Evolutionary conservation across 1,140 invertebrate genomes (phyloP).

Genomic region (Drosophila triauraria): DNA sequence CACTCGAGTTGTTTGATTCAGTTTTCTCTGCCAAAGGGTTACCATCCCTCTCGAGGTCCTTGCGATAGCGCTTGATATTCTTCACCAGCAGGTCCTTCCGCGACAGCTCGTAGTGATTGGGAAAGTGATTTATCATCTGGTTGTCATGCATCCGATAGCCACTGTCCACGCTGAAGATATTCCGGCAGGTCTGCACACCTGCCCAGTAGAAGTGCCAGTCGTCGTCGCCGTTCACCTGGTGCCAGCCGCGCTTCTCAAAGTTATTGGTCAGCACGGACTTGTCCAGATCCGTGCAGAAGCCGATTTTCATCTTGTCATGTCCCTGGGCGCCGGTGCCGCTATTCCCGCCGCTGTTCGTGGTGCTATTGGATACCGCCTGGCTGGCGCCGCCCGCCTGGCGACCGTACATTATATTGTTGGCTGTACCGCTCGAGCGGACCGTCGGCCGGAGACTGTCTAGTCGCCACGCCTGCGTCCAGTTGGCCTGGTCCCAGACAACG

Average conservation of each 20-base stretch:
- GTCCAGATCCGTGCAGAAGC: slow-evolving; percentile 96
- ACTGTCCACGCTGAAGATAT: slow-evolving; percentile 96
- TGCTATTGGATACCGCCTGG: slow-evolving; percentile 5
- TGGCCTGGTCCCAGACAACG: slow-evolving; percentile 28
- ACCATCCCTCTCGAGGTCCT: slow-evolving; percentile 95
- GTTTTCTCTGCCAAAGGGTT: slow-evolving; percentile 92
- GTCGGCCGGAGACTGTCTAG: slow-evolving; percentile 55
- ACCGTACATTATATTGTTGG: slow-evolving; percentile 57
- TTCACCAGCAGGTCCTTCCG: slow-evolving; percentile 97
- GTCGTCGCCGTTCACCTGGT: slow-evolving; percentile 95
- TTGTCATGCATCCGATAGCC: slow-evolving; percentile 96
- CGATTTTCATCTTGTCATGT: slow-evolving; percentile 87
- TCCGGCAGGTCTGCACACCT: slow-evolving; percentile 94
- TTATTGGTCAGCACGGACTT: slow-evolving; percentile 98
- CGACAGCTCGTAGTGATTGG: slow-evolving; percentile 97
- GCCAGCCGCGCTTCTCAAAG: slow-evolving; percentile 97
- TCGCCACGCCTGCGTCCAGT: slow-evolving; percentile 57
- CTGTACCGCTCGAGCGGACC: slow-evolving; percentile 38
- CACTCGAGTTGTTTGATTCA: slow-evolving; percentile 88
- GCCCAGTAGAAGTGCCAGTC: slow-evolving; percentile 99
- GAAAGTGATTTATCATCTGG: slow-evolving; percentile 96
- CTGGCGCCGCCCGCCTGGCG: slow-evolving; percentile 50
- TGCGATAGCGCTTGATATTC: slow-evolving; percentile 97
- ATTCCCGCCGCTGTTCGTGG: slow-evolving; percentile 8
- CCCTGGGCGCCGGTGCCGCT: slow-evolving; percentile 20